phyloP scores from a whole-genome alignment of 2,797 vertebrate genomes.

The Liparis tanakae region DNA sequence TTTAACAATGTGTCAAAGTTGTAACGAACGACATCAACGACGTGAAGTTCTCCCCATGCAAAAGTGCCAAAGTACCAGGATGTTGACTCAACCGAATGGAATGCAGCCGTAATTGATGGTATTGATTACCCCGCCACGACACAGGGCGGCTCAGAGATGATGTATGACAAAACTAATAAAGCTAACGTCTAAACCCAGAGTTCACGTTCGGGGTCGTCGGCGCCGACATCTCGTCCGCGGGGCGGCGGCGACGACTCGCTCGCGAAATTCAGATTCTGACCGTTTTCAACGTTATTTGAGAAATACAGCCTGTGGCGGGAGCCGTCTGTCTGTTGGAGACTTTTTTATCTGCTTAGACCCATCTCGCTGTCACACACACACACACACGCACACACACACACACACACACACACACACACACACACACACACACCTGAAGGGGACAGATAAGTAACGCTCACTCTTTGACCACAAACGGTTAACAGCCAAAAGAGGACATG shows the following conservation, averaged over 20 bases:
- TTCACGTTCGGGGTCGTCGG: neutral
- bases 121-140: slow-evolving; percentile 31
- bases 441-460: slow-evolving; percentile 75
- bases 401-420: slow-evolving; percentile 2
- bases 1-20: slow-evolving; percentile 18
- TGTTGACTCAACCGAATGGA: slow-evolving; percentile 21
- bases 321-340: slow-evolving; percentile 42
- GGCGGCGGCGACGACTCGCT: neutral
- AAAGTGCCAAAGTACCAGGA: neutral
- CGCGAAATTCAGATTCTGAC: slow-evolving; percentile 40
- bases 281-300: slow-evolving; percentile 62
- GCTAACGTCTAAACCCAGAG: neutral
- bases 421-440: slow-evolving; percentile 68
- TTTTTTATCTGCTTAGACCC: slow-evolving; percentile 61
- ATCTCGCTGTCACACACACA: slow-evolving; percentile 50
- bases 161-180: neutral
- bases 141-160: neutral
- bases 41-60: neutral
- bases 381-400: slow-evolving; percentile 30
- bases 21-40: slow-evolving; percentile 10
- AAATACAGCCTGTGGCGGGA: slow-evolving; percentile 64
- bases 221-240: neutral
- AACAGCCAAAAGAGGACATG: slow-evolving; percentile 79
- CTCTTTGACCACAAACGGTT: slow-evolving; percentile 84
- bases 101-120: slow-evolving; percentile 13